These are phyloP conservation scores for Epinotia nisella DNA, from an alignment of 2,888 invertebrate species.

Conservation along the genomic window DNA sequence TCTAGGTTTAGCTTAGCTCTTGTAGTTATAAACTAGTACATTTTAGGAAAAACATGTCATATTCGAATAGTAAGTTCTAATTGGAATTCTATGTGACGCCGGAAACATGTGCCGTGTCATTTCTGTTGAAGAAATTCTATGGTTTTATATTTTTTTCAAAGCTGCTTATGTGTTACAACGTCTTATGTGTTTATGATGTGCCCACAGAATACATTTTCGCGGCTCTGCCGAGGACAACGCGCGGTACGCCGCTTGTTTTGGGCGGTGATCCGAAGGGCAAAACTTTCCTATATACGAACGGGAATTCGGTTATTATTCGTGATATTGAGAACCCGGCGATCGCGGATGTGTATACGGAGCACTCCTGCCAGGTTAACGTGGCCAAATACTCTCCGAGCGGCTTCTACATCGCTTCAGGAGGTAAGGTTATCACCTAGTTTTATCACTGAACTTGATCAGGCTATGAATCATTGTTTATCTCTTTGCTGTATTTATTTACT, in stretches of 20 bases:
- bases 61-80: constrained; percentile 78
- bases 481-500: constrained; percentile 23
- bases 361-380: constrained; percentile 96
- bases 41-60: constrained; percentile 72
- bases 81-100: constrained; percentile 50
- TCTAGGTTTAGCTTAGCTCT: constrained; percentile 60
- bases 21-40: constrained; percentile 66
- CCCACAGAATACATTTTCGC: constrained; percentile 94
- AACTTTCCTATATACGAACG: constrained; percentile 98
- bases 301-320: constrained; percentile 98
- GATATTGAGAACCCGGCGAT: constrained; percentile 98
- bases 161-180: constrained; percentile 41
- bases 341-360: constrained; percentile 98
- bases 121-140: constrained; percentile 40
- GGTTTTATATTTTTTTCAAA: constrained; percentile 34
- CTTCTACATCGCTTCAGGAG: constrained; percentile 99
- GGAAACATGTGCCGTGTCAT: constrained; percentile 53
- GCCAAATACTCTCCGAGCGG: constrained; percentile 99
- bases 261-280: constrained; percentile 98
- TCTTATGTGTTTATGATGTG: constrained; percentile 49
- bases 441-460: constrained; percentile 23
- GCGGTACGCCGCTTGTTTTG: constrained; percentile 97
- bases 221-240: constrained; percentile 96
- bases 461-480: constrained; percentile 44
- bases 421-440: constrained; percentile 79